Conservation (phyloP, 2,113 vertebrate genomes). For the Neodon shergylaensis region DNA sequence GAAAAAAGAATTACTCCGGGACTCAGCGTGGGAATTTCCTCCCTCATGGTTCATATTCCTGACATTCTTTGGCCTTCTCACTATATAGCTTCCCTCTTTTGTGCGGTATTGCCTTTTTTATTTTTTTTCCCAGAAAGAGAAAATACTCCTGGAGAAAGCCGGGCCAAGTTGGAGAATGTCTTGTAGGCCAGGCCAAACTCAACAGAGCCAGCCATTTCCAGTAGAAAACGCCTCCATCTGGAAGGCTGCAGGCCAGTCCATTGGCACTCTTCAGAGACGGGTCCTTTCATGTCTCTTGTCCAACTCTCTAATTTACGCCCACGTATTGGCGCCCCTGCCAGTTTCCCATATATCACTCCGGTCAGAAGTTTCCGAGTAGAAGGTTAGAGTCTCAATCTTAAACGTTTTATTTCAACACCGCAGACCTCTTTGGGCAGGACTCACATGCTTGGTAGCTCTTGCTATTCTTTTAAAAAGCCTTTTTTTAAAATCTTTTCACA, state of each 20-base stretch:
- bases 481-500: no score
- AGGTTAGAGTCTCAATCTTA: neutral
- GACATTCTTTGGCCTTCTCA: constrained; percentile 55
- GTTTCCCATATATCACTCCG: neutral
- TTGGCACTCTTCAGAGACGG: neutral
- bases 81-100: constrained; percentile 14
- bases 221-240: neutral
- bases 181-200: neutral
- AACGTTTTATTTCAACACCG: neutral
- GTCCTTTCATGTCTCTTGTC: neutral
- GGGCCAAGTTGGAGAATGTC: constrained; percentile 21
- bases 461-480: neutral
- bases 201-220: constrained; percentile 12
- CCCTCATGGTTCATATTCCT: constrained; percentile 17
- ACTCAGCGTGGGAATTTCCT: constrained; percentile 37
- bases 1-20: neutral
- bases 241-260: neutral
- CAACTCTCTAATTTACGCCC: neutral
- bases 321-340: neutral
- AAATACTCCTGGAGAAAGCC: constrained; percentile 47
- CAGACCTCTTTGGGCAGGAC: neutral
- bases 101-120: neutral
- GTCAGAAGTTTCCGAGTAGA: neutral
- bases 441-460: neutral
- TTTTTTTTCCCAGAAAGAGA: constrained; percentile 23